Conservation (phyloP, 1,140 invertebrate genomes). For the Drosophila lacteicornis region DNA sequence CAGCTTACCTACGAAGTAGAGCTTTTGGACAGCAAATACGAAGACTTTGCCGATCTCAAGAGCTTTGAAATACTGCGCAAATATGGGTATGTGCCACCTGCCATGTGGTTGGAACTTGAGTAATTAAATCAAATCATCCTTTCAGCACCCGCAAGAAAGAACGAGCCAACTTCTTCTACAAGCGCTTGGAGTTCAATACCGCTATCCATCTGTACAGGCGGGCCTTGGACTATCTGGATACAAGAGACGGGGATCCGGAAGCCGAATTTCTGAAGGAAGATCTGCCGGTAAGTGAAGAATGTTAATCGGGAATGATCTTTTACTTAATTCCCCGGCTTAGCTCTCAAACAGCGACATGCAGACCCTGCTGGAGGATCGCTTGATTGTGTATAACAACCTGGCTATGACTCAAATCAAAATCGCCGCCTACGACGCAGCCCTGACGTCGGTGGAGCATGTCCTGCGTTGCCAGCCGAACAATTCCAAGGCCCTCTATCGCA, state of each 20-base stretch:
- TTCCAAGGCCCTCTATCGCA: conserved; percentile 95
- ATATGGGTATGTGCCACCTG: conserved; percentile 87
- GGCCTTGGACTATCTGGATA: conserved; percentile 92
- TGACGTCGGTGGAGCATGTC: conserved; percentile 92
- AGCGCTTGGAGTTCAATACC: conserved; percentile 90
- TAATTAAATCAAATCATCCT: background rate
- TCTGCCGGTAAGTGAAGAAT: conserved; percentile 54
- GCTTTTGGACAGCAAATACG: conserved; percentile 88
- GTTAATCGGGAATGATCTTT: no score
- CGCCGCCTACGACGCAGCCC: conserved; percentile 92
- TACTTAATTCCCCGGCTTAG: conserved; percentile 36
- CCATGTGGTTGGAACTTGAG: background rate
- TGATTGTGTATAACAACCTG: conserved; percentile 95
- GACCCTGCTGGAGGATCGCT: conserved; percentile 89
- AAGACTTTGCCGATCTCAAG: conserved; percentile 88
- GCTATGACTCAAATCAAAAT: conserved; percentile 95
- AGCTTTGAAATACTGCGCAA: conserved; percentile 86
- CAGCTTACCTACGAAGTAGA: conserved; percentile 86
- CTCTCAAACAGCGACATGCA: conserved; percentile 87
- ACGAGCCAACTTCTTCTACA: conserved; percentile 95
- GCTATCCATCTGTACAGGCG: conserved; percentile 94
- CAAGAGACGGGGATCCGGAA: conserved; percentile 87
- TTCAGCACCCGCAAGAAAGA: conserved; percentile 91
- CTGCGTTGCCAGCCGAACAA: conserved; percentile 93
- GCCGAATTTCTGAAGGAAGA: conserved; percentile 78